These are phyloP conservation scores for Xanthorhoe designata DNA, from an alignment of 2,888 invertebrate species.

Conservation along the genomic window DNA sequence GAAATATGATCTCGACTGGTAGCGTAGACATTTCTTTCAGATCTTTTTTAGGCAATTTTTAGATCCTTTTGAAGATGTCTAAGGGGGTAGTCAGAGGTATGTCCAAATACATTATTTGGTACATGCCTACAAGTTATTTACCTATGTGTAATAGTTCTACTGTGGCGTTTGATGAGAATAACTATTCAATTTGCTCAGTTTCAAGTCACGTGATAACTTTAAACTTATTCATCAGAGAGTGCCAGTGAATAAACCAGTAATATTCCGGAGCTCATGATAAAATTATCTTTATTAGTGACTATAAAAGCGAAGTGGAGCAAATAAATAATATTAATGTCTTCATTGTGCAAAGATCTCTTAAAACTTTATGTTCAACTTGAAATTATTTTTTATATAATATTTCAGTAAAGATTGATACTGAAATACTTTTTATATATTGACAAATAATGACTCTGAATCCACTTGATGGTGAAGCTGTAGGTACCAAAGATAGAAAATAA, in stretches of 20 bases:
- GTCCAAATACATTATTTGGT: no score
- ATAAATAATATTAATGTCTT: conserved; percentile 22
- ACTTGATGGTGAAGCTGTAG: no score
- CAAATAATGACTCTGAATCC: no score
- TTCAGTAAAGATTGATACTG: no score
- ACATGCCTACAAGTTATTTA: no score
- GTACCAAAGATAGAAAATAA: no score
- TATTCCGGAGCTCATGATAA: conserved; percentile 25
- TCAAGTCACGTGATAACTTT: conserved; percentile 41
- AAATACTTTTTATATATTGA: no score
- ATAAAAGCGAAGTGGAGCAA: conserved; percentile 16
- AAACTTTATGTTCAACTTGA: neutral
- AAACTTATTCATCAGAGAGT: conserved; percentile 32
- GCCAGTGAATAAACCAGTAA: conserved; percentile 31
- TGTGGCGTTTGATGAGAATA: conserved; percentile 39
- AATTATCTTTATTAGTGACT: conserved; percentile 24
- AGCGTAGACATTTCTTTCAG: no score
- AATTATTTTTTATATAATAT: neutral
- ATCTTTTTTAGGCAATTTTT: no score
- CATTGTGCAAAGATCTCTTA: neutral
- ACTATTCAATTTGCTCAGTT: conserved; percentile 45
- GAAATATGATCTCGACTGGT: no score
- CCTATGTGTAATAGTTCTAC: neutral
- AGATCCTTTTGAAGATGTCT: no score
- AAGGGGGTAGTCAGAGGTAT: no score